Base-by-base conservation (phyloP, 2,113 vertebrate species). In the Gallinago jamesoni region DNA sequence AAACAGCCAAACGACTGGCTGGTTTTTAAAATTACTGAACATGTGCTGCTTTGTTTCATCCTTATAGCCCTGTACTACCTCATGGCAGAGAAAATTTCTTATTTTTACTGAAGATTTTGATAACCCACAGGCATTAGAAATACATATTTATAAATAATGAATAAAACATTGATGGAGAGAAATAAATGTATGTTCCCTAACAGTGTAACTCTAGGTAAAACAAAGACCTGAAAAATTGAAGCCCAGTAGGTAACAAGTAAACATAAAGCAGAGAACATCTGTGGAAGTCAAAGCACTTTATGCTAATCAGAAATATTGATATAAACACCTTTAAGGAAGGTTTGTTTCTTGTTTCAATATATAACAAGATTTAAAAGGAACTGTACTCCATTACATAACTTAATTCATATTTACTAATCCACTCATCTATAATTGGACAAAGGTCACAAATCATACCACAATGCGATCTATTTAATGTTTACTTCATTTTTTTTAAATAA, bases 121-220 rank as follows among this genome's bases (percentile, higher is more conserved):
- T 75, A 91, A 81, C 39, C 17, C 47, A 45, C 28, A 91, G 80
- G 66, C 74, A 91, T 56, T 70, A 93, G 47, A 74, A 89, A 94
- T 63, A 87, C 47, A 48, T 84, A 78, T 84, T 92, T 89, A 92
- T 90, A 90, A 89, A 67, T 10, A 84, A 93, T 84, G 25, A 90
- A 92, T 92, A 87, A 94, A 92, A 90, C 35, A 74, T 62, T n/a
- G 74, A 87, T 31, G 35, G 20, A 83, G 30, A 74, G 31, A 88
- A 88, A 83, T 15, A 81, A 90, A 87, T 25, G 31, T 45, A 92
- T 83, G 56, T 28, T 89, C 24, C 21, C 33, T 84, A 89, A 84
- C 52, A 79, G 62, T 1, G 2, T 74, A 89, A 87, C 23, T 48
- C 41, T 70, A 30, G 25, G 39, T 93, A 81, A 81, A 89, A 95